Base-by-base conservation (phyloP, 2,113 vertebrate genomes). In the Verasper variegatus region DNA sequence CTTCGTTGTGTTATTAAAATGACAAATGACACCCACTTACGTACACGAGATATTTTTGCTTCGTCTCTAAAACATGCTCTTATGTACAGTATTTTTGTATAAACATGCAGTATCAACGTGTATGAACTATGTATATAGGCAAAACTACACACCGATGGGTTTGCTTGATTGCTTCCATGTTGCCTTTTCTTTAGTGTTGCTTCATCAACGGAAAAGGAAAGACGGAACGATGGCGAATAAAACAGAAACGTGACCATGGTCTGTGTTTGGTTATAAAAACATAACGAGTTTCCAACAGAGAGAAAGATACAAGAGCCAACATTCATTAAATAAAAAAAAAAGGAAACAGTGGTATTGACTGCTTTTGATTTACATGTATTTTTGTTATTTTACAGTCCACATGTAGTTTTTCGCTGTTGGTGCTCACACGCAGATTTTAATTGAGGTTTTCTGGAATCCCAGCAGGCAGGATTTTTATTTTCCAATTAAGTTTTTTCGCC, bases 41-140 rank as follows among this genome's bases (percentile, higher is more conserved):
- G 79, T 93, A 95, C 94, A 95, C 94, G 83, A 93, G 91, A 93
- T 90, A 93, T 94, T 93, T 94, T 94, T 94, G 92, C 93, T 89
- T 94, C 5, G 71, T 94, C 88, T 95, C 93, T 93, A 94, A 95
- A 91, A 95, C 97, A 97, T 97, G 97, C 96, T 89, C 93, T 93
- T 96, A 89, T 95, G 92, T 96, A 96, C 94, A 93, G 76, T 94
- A 86, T 86, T 88, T 31, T 60, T 93, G 93, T 94, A 94, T 90
- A 90, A 94, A 92, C 96, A 96, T 97, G 97, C 96, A 96, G 89
- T 95, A 95, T 86, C 93, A 94, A 37, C 87, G 92, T 91, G 92
- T 91, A 89, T 91, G 92, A 91, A 91, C 90, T 94, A 94, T 94
- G 86, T 94, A 89, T 95, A 95, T 93, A 94, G 81, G 90, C 88